These are phyloP conservation scores for Eurystomus gularis DNA, from an alignment of 2,113 vertebrate species.

Conservation along the genomic window DNA sequence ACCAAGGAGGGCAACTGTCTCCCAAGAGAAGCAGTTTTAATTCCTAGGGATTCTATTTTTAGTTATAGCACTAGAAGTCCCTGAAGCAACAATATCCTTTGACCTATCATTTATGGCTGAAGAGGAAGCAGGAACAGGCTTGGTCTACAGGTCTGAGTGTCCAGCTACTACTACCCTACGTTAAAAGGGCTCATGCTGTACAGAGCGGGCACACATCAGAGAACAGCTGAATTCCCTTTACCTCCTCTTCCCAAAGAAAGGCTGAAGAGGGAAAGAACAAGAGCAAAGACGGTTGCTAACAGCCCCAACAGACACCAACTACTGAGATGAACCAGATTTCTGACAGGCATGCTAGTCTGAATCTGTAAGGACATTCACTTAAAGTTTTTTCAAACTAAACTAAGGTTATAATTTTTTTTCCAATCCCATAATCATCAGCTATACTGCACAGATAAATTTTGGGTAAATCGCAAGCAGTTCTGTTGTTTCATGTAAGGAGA, in stretches of 20 bases:
- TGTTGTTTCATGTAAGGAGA: not conserved
- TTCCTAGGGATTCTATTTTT: constrained; percentile 58
- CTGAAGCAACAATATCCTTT: constrained; percentile 54
- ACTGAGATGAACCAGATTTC: not conserved
- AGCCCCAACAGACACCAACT: not conserved
- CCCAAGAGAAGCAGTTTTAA: constrained; percentile 40
- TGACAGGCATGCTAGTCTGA: not conserved
- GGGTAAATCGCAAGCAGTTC: not conserved
- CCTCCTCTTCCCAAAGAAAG: not conserved
- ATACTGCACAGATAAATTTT: not conserved
- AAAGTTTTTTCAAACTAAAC: not conserved
- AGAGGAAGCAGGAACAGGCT: not conserved
- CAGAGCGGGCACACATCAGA: not conserved
- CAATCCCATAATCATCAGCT: not conserved
- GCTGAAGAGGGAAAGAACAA: not conserved
- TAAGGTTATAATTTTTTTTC: not conserved
- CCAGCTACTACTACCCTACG: not conserved
- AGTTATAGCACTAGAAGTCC: constrained; percentile 36
- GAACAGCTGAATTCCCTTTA: not conserved
- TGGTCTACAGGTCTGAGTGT: not conserved
- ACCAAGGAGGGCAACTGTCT: constrained; percentile 28
- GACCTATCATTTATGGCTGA: constrained; percentile 38
- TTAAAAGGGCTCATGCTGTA: not conserved
- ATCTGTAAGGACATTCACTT: not conserved
- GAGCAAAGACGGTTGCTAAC: not conserved